These are phyloP conservation scores for Phymorhynchus buccinoides DNA, from an alignment of 1,140 invertebrate species.

Conservation along the genomic window DNA sequence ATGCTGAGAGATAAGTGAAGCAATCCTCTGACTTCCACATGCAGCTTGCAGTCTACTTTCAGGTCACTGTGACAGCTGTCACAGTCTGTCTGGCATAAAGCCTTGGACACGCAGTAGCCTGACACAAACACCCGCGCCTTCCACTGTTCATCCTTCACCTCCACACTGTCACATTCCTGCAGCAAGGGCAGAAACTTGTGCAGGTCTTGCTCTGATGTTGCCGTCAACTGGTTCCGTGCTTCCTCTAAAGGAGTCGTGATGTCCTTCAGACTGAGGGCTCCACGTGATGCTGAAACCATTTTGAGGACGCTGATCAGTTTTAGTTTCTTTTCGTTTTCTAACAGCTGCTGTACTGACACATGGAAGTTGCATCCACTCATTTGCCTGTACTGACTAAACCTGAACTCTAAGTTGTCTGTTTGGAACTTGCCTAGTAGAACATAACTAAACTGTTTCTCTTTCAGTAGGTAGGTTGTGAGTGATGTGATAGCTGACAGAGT, in stretches of 20 bases:
- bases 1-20: not conserved
- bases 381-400: not conserved
- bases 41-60: not conserved
- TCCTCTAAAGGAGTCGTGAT: not conserved
- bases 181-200: not conserved
- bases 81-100: not conserved
- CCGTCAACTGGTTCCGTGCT: not conserved
- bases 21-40: not conserved
- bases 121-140: conserved; percentile 12
- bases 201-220: not conserved
- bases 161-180: not conserved
- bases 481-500: no score
- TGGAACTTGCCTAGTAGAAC: not conserved
- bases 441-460: conserved; percentile 10
- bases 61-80: not conserved
- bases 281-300: not conserved
- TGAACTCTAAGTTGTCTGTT: conserved; percentile 7
- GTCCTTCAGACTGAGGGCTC: not conserved
- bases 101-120: not conserved
- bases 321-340: not conserved
- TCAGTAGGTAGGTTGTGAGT: not conserved
- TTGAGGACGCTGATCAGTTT: conserved; percentile 15
- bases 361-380: conserved; percentile 17
- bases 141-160: not conserved
- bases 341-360: conserved; percentile 7